A percentile compares a stretch with the other conserved stretches of the same genome.
phyloP scores from a whole-genome alignment of 2,113 vertebrate genomes.

The Coryphaenoides rupestris region DNA sequence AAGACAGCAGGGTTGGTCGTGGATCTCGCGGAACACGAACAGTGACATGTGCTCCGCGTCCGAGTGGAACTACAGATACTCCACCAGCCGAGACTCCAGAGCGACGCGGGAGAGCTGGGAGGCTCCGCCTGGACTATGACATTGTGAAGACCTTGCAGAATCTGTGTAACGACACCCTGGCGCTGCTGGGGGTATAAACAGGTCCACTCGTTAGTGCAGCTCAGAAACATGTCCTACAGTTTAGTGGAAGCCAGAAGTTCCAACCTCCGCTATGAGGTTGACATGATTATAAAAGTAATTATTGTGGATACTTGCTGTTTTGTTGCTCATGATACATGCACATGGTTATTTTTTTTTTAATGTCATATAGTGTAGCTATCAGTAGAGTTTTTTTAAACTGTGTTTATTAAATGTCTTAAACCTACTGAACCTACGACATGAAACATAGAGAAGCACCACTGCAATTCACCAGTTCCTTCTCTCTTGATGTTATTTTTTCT shows the following conservation, averaged over 20 bases:
- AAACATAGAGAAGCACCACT: too few relatives aligned
- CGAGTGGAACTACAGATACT: slow-evolving; percentile 68
- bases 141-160: slow-evolving; percentile 72
- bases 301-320: too few relatives aligned
- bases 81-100: slow-evolving; percentile 75
- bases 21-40: slow-evolving; percentile 77
- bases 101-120: slow-evolving; percentile 74
- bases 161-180: slow-evolving; percentile 72
- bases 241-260: slow-evolving; percentile 64
- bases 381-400: too few relatives aligned
- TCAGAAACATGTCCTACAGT: slow-evolving; percentile 70
- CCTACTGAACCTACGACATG: too few relatives aligned
- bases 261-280: slow-evolving; percentile 41
- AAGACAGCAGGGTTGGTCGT: slow-evolving; percentile 66
- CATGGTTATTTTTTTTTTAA: not conserved
- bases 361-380: not conserved
- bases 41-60: slow-evolving; percentile 44
- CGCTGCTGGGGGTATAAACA: slow-evolving; percentile 72
- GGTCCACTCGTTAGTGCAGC: slow-evolving; percentile 63
- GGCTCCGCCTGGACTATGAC: slow-evolving; percentile 68
- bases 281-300: not conserved
- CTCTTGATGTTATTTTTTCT: too few relatives aligned
- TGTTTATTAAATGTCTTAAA: too few relatives aligned
- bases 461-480: too few relatives aligned
- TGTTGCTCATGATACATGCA: not conserved